Conservation (phyloP, 2,888 invertebrate genomes). For the Tribolium freemani region DNA sequence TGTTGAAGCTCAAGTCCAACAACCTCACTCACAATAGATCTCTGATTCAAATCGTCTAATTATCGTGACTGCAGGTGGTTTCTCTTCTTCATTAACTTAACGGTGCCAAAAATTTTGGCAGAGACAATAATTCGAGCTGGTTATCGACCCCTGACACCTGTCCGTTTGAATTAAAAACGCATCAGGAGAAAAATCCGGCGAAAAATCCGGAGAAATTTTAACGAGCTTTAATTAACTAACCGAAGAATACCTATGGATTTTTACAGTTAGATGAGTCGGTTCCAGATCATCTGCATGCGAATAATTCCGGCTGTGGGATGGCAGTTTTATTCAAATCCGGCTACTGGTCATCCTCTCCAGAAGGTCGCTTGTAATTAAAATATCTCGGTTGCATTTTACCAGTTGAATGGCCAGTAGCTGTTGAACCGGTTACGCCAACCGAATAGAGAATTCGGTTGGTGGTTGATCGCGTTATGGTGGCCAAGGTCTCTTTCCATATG, state of each 20-base stretch:
- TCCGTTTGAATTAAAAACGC: slow-evolving; percentile 27
- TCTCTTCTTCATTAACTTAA: slow-evolving; percentile 32
- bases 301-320: slow-evolving; percentile 21
- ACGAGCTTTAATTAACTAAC: slow-evolving; percentile 10
- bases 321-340: slow-evolving; percentile 25
- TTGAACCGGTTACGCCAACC: slow-evolving; percentile 51
- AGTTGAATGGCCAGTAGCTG: slow-evolving; percentile 52
- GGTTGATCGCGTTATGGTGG: slow-evolving; percentile 31
- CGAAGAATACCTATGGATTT: background rate
- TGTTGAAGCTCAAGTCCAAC: slow-evolving; percentile 13
- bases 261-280: slow-evolving; percentile 18
- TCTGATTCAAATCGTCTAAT: slow-evolving; percentile 26
- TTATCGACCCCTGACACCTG: slow-evolving; percentile 22
- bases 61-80: slow-evolving; percentile 24
- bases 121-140: slow-evolving; percentile 24
- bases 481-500: slow-evolving; percentile 34
- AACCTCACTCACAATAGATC: slow-evolving; percentile 17
- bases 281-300: slow-evolving; percentile 5
- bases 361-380: slow-evolving; percentile 40
- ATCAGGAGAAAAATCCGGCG: slow-evolving; percentile 15
- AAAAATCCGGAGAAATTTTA: slow-evolving; percentile 19
- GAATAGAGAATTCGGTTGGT: slow-evolving; percentile 45
- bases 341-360: slow-evolving; percentile 25
- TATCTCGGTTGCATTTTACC: slow-evolving; percentile 42
- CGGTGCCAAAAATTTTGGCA: slow-evolving; percentile 30